phyloP scores from a whole-genome alignment of 2,797 vertebrate genomes.

The Falco cherrug region DNA sequence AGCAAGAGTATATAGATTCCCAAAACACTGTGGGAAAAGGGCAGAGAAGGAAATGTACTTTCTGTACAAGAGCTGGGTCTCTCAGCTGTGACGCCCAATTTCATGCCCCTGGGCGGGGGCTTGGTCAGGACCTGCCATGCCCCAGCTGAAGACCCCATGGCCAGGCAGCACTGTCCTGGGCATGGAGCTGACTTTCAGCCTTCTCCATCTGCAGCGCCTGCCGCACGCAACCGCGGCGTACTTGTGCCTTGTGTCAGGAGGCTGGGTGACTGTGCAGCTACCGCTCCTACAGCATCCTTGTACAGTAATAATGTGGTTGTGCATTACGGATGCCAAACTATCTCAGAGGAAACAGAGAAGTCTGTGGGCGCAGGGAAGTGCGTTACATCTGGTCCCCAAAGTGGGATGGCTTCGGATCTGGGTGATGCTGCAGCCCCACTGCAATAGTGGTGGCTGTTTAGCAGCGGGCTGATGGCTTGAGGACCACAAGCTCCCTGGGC shows the following conservation, averaged over 20 bases:
- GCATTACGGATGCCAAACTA: background rate
- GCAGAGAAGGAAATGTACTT: background rate
- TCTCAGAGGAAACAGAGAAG: background rate
- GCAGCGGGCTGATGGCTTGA: background rate
- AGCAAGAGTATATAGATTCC: background rate
- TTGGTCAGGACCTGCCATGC: background rate
- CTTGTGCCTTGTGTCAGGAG: background rate
- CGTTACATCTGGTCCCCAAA: background rate
- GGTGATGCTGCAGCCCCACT: background rate
- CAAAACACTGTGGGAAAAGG: background rate
- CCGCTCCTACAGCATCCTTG: background rate
- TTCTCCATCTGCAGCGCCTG: background rate
- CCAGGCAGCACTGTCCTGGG: background rate
- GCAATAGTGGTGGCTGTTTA: background rate
- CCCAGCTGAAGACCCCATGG: background rate
- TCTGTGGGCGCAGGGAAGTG: background rate
- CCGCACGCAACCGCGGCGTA: accelerated
- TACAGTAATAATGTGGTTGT: background rate
- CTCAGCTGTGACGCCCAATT: background rate
- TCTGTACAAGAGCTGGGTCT: background rate
- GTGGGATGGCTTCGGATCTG: background rate
- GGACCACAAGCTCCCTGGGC: background rate
- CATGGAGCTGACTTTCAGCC: background rate
- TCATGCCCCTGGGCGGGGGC: accelerated
- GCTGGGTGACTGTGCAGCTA: background rate